phyloP scores from a whole-genome alignment of 92 coral and sea anemone species.

The Heliopora coerulea region DNA sequence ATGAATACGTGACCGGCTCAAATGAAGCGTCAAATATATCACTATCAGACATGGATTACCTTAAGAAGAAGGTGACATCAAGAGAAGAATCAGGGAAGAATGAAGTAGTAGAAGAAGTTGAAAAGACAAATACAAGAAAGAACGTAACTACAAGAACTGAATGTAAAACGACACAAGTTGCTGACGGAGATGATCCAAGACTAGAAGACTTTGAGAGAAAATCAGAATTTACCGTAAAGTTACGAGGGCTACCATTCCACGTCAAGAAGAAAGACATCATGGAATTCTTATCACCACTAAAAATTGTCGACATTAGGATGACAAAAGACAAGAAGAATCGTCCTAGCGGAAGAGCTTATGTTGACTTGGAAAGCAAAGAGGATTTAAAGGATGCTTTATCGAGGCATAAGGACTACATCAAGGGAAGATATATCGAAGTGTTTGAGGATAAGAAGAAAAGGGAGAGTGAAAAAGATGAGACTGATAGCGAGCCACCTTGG shows the following conservation, averaged over 20 bases:
- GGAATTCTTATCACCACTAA: slow-evolving; percentile 82
- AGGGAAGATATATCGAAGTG: slow-evolving; percentile 86
- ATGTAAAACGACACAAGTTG: slow-evolving; percentile 1
- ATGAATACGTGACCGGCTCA: slow-evolving; percentile 15
- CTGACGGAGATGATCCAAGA: slow-evolving; percentile 14
- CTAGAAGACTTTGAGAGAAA: slow-evolving; percentile 28
- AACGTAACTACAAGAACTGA: not conserved
- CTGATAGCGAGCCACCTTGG: slow-evolving; percentile 73
- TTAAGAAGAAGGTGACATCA: slow-evolving; percentile 66
- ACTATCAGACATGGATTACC: slow-evolving; percentile 91
- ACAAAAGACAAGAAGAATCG: slow-evolving; percentile 64
- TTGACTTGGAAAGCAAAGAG: slow-evolving; percentile 68
- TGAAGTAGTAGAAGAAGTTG: slow-evolving; percentile 28
- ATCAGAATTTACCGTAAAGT: slow-evolving; percentile 69
- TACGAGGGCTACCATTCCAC: slow-evolving; percentile 90
- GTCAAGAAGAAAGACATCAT: slow-evolving; percentile 68
- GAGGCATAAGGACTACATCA: slow-evolving; percentile 77
- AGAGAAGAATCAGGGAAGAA: slow-evolving; percentile 12
- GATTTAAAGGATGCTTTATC: slow-evolving; percentile 75
- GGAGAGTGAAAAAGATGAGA: slow-evolving; percentile 8
- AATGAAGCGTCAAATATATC: slow-evolving; percentile 39
- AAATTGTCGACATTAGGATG: slow-evolving; percentile 60
- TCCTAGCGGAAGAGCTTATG: slow-evolving; percentile 88
- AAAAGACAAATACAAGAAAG: slow-evolving; percentile 4
- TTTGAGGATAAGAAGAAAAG: slow-evolving; percentile 59